phyloP scores from a whole-genome alignment of 2,888 invertebrate species.

The Tetropium fuscum region DNA sequence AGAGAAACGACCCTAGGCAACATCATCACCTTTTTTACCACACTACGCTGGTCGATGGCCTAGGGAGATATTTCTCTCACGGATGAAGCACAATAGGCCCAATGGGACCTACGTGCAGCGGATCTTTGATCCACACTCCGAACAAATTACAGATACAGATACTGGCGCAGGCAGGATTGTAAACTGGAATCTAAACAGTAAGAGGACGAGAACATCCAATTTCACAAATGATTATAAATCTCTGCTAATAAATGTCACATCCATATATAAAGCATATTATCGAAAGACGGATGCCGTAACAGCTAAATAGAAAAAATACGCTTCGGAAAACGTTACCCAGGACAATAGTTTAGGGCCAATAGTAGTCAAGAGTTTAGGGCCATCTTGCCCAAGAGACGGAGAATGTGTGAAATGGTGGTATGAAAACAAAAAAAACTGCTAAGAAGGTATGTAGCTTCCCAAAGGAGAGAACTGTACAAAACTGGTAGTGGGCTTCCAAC shows the following conservation, averaged over 20 bases:
- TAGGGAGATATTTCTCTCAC: too few relatives aligned
- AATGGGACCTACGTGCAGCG: too few relatives aligned
- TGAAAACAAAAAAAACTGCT: conserved; percentile 3
- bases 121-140: too few relatives aligned
- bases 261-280: background rate
- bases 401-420: conserved; percentile 10
- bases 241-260: conserved; percentile 3
- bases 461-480: conserved; percentile 2
- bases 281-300: conserved; percentile 8
- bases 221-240: conserved; percentile 11
- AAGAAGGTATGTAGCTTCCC: background rate
- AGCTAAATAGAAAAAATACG: background rate
- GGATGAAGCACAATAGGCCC: too few relatives aligned
- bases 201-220: conserved; percentile 1
- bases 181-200: background rate
- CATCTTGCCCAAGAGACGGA: conserved; percentile 13
- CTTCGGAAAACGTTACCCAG: conserved; percentile 1
- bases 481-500: conserved; percentile 3
- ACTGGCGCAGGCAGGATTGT: too few relatives aligned
- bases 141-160: too few relatives aligned
- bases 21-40: too few relatives aligned
- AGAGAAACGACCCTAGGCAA: too few relatives aligned
- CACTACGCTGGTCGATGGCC: too few relatives aligned
- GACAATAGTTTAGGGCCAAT: too few relatives aligned
- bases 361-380: conserved; percentile 4